phyloP scores from a whole-genome alignment of 2,888 invertebrate genomes.

The Zhuqinia jingwanae region DNA sequence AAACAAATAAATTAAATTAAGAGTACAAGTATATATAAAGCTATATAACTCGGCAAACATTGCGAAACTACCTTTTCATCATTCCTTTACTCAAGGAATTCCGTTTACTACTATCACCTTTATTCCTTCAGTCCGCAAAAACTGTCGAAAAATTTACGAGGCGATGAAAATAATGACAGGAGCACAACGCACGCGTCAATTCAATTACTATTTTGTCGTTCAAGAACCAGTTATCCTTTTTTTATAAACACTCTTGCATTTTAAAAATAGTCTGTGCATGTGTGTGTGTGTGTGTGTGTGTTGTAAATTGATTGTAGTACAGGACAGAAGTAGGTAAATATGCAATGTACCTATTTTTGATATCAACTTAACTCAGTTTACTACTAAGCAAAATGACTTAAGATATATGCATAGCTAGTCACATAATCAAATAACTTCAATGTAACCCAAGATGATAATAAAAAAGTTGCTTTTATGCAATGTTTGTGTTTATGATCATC shows the following conservation, averaged over 20 bases:
- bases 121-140: not conserved
- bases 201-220: no score
- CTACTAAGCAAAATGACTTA: not conserved
- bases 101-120: no score
- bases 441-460: conserved; percentile 12
- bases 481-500: conserved; percentile 6
- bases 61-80: no score
- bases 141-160: not conserved
- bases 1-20: not conserved
- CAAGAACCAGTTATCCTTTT: conserved; percentile 59
- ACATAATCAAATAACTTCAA: conserved; percentile 6
- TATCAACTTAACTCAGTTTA: not conserved
- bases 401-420: no score
- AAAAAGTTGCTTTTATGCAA: conserved; percentile 22
- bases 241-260: not conserved
- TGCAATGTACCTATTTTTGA: no score
- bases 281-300: not conserved
- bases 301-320: no score
- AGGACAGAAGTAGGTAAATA: no score
- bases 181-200: conserved; percentile 5
- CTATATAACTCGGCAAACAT: not conserved
- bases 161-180: not conserved
- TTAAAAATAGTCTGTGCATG: not conserved
- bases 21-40: not conserved
- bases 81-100: not conserved